Conservation (phyloP, 2,797 vertebrate genomes). For the Sebastes elongatus region DNA sequence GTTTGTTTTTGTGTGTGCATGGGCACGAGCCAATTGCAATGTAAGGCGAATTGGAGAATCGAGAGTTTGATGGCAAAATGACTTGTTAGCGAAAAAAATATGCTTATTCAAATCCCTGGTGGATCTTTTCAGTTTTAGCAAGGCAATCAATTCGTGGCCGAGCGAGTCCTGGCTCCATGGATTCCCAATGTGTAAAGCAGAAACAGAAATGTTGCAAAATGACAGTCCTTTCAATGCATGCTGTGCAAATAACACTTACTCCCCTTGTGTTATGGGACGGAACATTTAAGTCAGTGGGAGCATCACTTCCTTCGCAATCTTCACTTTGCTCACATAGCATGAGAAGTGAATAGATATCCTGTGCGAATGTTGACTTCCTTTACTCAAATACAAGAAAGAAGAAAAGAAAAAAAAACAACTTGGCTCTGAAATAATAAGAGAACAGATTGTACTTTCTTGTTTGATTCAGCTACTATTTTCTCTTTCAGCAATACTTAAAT, state of each 20-base stretch:
- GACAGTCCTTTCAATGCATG: slow-evolving; percentile 39
- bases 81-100: slow-evolving; percentile 76
- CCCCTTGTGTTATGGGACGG: background rate
- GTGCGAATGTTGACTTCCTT: background rate
- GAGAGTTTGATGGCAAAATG: slow-evolving; percentile 70
- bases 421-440: background rate
- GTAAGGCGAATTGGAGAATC: slow-evolving; percentile 71
- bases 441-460: background rate
- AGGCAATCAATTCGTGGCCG: slow-evolving; percentile 72
- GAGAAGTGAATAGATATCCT: background rate
- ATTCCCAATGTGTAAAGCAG: slow-evolving; percentile 65
- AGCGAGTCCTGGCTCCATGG: slow-evolving; percentile 52
- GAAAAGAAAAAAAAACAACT: background rate
- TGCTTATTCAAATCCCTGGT: slow-evolving; percentile 77
- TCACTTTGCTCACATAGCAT: background rate
- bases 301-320: background rate
- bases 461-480: background rate
- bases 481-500: background rate
- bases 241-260: slow-evolving; percentile 24
- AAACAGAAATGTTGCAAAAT: slow-evolving; percentile 63
- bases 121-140: slow-evolving; percentile 70
- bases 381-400: background rate
- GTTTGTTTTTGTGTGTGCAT: background rate
- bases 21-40: slow-evolving; percentile 57
- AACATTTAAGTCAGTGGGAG: slow-evolving; percentile 3